Conservation (phyloP, 2,797 vertebrate species). For the Trachurus trachurus region DNA sequence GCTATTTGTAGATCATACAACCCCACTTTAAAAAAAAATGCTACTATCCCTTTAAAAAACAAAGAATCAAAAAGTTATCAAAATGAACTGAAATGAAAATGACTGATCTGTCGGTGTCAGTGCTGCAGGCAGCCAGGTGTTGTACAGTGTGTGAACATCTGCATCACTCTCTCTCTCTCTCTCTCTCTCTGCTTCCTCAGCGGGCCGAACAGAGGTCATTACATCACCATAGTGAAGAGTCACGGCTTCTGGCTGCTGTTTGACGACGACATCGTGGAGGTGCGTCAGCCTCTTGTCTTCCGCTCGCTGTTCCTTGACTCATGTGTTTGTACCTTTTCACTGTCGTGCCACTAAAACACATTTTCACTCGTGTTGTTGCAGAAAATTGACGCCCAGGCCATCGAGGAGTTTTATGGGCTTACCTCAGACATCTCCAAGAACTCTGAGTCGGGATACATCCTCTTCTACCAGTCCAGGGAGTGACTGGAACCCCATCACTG, state of each 20-base stretch:
- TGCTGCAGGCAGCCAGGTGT: too few species aligned
- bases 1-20: too few species aligned
- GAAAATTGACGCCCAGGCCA: constrained; percentile 99
- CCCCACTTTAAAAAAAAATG: too few species aligned
- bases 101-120: too few species aligned
- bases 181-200: constrained; percentile 77
- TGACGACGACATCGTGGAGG: constrained; percentile 98
- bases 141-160: neutral
- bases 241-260: constrained; percentile 99
- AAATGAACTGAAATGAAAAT: too few species aligned
- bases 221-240: constrained; percentile 99
- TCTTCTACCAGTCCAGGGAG: constrained; percentile 99
- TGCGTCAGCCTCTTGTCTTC: constrained; percentile 75
- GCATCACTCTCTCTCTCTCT: constrained; percentile 27
- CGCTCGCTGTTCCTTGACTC: constrained; percentile 12
- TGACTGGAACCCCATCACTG: constrained; percentile 75
- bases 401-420: constrained; percentile 99
- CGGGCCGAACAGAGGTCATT: constrained; percentile 96
- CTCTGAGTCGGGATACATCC: constrained; percentile 99
- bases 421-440: constrained; percentile 99
- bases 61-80: too few species aligned
- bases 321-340: constrained; percentile 1
- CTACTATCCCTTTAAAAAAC: too few species aligned
- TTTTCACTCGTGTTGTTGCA: constrained; percentile 71
- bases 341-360: neutral